Percentiles rank a stretch among this genome's conserved stretches.
Conservation (phyloP, 2,797 vertebrate species). For the Pseudochirops cupreus region DNA sequence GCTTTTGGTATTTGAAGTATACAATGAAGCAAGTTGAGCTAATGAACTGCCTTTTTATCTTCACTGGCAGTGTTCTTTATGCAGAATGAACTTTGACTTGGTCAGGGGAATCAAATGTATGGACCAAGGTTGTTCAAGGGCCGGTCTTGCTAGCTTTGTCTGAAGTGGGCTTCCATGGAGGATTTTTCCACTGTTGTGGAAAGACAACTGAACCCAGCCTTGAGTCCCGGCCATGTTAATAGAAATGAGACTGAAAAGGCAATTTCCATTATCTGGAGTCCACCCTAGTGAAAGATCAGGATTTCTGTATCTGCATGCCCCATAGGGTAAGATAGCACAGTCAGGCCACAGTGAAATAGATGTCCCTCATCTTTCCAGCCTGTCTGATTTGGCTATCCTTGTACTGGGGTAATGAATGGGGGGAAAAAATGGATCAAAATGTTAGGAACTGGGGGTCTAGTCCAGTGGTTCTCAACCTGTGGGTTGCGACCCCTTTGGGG, state of each 20-base stretch:
- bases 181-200: not conserved
- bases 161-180: not conserved
- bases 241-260: slow-evolving; percentile 10
- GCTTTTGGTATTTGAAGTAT: not conserved
- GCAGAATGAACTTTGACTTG: not conserved
- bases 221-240: not conserved
- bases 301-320: not conserved
- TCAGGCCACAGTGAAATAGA: not conserved
- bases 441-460: not conserved
- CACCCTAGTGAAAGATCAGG: slow-evolving; percentile 6
- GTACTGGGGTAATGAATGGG: not conserved
- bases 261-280: not conserved
- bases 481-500: too few relatives aligned
- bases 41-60: not conserved
- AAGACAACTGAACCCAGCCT: not conserved
- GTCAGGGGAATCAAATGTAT: not conserved
- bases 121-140: not conserved
- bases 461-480: too few relatives aligned
- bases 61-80: not conserved
- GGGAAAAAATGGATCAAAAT: not conserved
- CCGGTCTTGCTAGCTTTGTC: not conserved
- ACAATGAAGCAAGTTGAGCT: not conserved
- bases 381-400: not conserved
- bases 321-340: not conserved
- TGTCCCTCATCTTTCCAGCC: not conserved